Conservation (phyloP, 2,113 vertebrate genomes). For the Dasyurus viverrinus region DNA sequence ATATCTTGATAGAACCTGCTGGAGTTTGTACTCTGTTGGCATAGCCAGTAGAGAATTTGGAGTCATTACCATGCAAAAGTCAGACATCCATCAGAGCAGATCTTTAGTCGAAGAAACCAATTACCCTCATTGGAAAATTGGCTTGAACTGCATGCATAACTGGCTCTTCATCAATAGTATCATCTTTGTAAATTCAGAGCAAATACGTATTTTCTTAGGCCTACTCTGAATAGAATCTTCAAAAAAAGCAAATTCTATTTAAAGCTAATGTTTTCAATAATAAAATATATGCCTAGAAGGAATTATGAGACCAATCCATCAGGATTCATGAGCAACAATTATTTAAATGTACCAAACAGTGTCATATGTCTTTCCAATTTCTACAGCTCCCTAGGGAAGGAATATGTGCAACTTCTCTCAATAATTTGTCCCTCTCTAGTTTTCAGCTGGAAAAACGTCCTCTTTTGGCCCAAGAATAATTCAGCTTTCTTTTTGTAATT, state of each 20-base stretch:
- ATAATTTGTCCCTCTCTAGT: not conserved
- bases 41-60: not conserved
- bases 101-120: not conserved
- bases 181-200: not conserved
- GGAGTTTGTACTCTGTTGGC: not conserved
- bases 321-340: not conserved
- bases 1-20: not conserved
- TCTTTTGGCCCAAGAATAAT: not conserved
- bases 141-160: not conserved
- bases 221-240: not conserved
- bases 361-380: slow-evolving; percentile 5
- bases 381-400: not conserved
- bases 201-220: not conserved
- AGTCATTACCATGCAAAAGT: not conserved
- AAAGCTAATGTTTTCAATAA: not conserved
- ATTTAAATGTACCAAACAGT: not conserved
- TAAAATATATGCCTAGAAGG: not conserved
- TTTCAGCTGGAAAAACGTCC: slow-evolving; percentile 1
- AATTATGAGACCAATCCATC: not conserved
- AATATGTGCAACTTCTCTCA: not conserved
- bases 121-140: not conserved
- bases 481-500: slow-evolving; percentile 22
- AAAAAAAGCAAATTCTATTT: not conserved
- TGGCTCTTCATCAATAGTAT: not conserved
- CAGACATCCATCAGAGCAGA: not conserved